These are phyloP conservation scores for Phorcus lineatus DNA, from an alignment of 2,888 invertebrate genomes.

Conservation along the genomic window DNA sequence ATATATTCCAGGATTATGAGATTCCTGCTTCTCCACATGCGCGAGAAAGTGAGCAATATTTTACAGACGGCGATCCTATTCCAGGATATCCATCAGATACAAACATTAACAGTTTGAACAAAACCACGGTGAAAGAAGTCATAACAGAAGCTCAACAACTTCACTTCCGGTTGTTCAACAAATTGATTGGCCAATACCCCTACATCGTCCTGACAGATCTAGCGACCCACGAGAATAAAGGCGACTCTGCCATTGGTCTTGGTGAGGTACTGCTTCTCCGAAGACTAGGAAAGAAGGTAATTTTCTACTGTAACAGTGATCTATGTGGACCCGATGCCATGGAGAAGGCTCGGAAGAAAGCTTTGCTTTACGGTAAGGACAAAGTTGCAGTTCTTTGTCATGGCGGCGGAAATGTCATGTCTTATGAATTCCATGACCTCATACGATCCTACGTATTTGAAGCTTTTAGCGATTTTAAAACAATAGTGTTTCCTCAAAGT, in stretches of 20 bases:
- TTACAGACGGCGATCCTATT: too few relatives aligned
- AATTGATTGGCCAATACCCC: conserved; percentile 30
- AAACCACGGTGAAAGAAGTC: too few relatives aligned
- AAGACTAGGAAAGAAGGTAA: background rate
- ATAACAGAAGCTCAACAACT: too few relatives aligned
- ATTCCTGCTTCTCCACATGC: too few relatives aligned
- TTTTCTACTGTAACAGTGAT: conserved; percentile 11
- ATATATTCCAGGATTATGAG: too few relatives aligned
- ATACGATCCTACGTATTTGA: background rate
- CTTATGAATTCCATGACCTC: background rate
- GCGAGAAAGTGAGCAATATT: too few relatives aligned
- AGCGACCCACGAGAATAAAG: conserved; percentile 33
- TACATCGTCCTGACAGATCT: conserved; percentile 35
- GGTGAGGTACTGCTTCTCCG: conserved; percentile 27
- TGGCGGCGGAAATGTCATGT: conserved; percentile 23
- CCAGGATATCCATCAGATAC: too few relatives aligned
- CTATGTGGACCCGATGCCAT: background rate
- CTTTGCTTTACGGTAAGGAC: background rate
- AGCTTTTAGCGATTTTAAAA: conserved; percentile 2
- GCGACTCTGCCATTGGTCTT: conserved; percentile 30
- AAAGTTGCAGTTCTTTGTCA: conserved; percentile 19
- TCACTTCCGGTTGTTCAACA: conserved; percentile 21
- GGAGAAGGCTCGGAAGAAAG: background rate
- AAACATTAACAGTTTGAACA: too few relatives aligned
- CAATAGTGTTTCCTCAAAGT: conserved; percentile 25